Evolutionary conservation across 2,888 invertebrate species (phyloP), one percentile per base, ranked within the genome.

Genomic region (Monochamus alternatus): DNA sequence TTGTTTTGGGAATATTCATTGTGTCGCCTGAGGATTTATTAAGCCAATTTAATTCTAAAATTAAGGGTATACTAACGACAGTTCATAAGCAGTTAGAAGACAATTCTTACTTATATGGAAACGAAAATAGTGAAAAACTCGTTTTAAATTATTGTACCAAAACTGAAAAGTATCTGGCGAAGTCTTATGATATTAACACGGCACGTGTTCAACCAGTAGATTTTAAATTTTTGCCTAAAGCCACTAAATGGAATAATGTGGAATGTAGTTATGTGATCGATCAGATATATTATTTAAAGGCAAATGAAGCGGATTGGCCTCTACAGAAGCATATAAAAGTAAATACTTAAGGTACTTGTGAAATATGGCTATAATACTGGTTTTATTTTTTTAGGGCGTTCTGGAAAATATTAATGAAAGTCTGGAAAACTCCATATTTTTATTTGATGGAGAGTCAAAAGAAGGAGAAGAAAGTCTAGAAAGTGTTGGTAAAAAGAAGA

Each of bases 1-100:
- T 93, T 89, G 94, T 97, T 65, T 90, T 96, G 86, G 97, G 95
- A 80, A 91, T 97, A 82, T 97, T 96, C 88, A 90, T 96, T 44
- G 92, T 94, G 70, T 93, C 93, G 22, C 91, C 92, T 78, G 92
- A 92, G 78, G 93, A 94, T 83, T 89, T 93, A 71, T 91, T 94
- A 83, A 91, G 90, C 44, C 90, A 90, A 69, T 90, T 91, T 81
- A 89, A 91, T 71, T 89, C 90, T 66, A 93, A 93, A 89, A 86
- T 94, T 1, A 91, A 90, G 86, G 89, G 91, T 5, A 89, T 93
- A 81, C 85, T 94, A 31, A 89, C 90, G 72, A 89, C 91, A 64
- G 91, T 92, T 72, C 89, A 92, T 80, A 93, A 92, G 86, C 89
- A 90, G 77, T 87, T 94, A 60, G 89, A 88, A 75, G 85, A 85